Conservation (phyloP, 2,113 vertebrate genomes). For the Mobula birostris region DNA sequence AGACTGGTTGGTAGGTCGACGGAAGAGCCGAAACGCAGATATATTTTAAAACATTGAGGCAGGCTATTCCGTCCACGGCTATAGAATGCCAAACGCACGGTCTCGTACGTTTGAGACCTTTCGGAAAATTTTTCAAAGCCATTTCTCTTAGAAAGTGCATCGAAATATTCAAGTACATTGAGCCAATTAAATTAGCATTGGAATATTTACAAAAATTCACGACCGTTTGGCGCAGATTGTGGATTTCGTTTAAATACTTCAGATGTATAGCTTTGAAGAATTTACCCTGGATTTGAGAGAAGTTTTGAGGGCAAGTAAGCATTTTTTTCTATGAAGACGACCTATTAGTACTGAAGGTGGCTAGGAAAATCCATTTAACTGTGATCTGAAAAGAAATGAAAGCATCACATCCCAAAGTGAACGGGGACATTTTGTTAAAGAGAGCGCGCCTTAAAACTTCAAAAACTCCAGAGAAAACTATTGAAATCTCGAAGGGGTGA, state of each 20-base stretch:
- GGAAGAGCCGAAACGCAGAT: not conserved
- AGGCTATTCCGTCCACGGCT: not conserved
- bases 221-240: not conserved
- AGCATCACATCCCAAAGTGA: not conserved
- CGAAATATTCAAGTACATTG: not conserved
- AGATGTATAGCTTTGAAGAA: not conserved
- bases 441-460: not conserved
- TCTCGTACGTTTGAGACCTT: no score
- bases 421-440: not conserved
- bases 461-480: not conserved
- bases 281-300: not conserved
- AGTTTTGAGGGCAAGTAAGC: not conserved
- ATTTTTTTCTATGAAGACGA: not conserved
- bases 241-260: not conserved
- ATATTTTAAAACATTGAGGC: not conserved
- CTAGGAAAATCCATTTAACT: no score
- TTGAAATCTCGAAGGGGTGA: not conserved
- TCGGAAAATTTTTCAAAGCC: not conserved
- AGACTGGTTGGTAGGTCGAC: not conserved
- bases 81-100: not conserved
- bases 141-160: not conserved
- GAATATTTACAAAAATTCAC: not conserved
- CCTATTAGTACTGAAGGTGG: no score
- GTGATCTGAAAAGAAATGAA: not conserved
- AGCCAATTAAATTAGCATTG: not conserved